Evolutionary conservation across 2,888 invertebrate genomes (phyloP), one percentile per base, ranked within the genome.

Genomic region (Nudaria mundana): DNA sequence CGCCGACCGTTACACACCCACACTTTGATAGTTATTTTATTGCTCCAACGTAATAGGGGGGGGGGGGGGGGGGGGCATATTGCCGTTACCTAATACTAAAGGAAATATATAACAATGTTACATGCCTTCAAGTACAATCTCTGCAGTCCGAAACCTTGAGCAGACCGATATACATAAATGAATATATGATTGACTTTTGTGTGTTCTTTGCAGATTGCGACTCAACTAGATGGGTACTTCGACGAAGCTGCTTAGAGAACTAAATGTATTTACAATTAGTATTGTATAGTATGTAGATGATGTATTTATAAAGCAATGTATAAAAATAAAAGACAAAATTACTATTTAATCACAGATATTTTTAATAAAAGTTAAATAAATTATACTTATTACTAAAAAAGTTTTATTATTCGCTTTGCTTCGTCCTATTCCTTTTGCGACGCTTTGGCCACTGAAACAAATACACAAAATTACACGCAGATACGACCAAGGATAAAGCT

Each of bases 171-270:
- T n/a, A 20, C 20, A 8, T 4, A 5, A 20, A 5, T 8, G 8
- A 22, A 7, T 8, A 20, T 20, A 20, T 8, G 20, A 8, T 8
- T 7, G 2, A 22, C n/a, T 22, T 8, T 8, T 8, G 22, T 1
- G 22, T 8, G 8, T n/a, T n/a, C n/a, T n/a, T 45, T 45, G 11
- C 76, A 87, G 87, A 94, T 98, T 5, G 92, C 94, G 1, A 92
- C 93, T 0, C 91, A 95, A 70, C 91, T 98, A 32, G 96, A 97
- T 69, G 94, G 95, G 44, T 97, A 98, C 69, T 98, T 98, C 79
- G 98, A 98, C 86, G 95, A 96, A 54, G 93, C 95, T 29, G 94
- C 94, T 18, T 95, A 30, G 5, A 1, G 5, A 20, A 30, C 18
- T 11, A 13, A n/a, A n/a, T n/a, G n/a, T n/a, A n/a, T n/a, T n/a